phyloP scores from a whole-genome alignment of 1,140 invertebrate species.

The Zophobas atratus region DNA sequence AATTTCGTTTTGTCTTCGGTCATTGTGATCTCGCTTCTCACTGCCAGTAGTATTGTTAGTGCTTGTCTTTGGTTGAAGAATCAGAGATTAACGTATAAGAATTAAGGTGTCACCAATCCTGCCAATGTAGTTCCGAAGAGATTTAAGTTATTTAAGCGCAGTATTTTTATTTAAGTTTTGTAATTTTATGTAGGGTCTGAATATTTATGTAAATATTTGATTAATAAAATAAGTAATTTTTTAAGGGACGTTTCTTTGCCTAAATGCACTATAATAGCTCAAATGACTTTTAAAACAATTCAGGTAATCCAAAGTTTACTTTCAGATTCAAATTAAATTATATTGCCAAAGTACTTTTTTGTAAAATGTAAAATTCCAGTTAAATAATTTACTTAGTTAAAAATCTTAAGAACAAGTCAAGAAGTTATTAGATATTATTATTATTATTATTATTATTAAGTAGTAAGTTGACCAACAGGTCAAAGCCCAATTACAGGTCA shows the following conservation, averaged over 20 bases:
- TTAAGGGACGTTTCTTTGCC: background rate
- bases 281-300: no score
- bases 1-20: conserved; percentile 67
- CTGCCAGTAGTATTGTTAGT: conserved; percentile 66
- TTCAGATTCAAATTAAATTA: no score
- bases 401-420: no score
- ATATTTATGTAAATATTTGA: conserved; percentile 53
- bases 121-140: conserved; percentile 44
- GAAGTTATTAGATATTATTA: no score
- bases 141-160: conserved; percentile 47
- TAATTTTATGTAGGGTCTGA: conserved; percentile 37
- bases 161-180: conserved; percentile 46
- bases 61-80: conserved; percentile 65
- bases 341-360: no score
- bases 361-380: no score
- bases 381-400: no score
- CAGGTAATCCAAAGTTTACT: no score
- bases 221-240: conserved; percentile 43
- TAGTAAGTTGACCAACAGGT: no score
- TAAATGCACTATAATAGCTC: no score
- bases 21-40: conserved; percentile 67
- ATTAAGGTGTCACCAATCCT: conserved; percentile 32
- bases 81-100: conserved; percentile 49
- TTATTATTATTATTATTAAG: no score
- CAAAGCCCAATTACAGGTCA: no score